Evolutionary conservation across 2,797 vertebrate genomes (phyloP).

Genomic region (Masticophis lateralis): DNA sequence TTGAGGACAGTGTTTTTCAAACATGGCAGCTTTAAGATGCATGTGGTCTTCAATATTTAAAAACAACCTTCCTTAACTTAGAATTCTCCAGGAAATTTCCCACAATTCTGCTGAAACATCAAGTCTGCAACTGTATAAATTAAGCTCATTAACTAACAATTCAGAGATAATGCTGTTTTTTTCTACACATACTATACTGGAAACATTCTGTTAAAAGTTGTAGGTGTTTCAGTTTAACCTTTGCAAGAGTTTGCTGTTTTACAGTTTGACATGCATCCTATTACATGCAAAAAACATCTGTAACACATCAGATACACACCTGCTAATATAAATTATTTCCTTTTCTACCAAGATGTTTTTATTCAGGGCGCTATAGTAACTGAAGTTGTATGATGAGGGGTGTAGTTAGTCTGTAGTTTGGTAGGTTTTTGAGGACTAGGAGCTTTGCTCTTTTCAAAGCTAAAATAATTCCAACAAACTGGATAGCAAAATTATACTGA

Average conservation of each 20-base stretch:
- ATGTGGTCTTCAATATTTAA: neutral
- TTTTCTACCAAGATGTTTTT: neutral
- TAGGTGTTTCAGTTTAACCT: neutral
- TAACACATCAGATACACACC: neutral
- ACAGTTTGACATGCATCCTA: neutral
- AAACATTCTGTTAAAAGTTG: neutral
- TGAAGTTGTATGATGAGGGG: neutral
- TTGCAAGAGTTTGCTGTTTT: neutral
- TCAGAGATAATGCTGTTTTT: neutral
- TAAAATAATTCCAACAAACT: neutral
- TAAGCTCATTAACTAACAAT: neutral
- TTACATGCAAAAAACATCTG: neutral
- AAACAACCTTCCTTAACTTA: neutral
- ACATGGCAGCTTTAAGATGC: neutral
- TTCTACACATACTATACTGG: neutral
- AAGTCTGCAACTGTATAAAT: neutral
- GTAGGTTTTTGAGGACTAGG: slow-evolving; percentile 24
- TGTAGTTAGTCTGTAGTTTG: neutral
- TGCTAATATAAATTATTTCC: neutral
- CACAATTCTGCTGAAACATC: neutral
- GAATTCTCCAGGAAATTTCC: neutral
- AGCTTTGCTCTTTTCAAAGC: neutral
- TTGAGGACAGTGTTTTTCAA: neutral
- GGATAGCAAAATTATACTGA: neutral
- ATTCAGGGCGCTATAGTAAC: neutral